Base-by-base conservation (phyloP, 2,888 invertebrate species). In the Cheilosia impressa region DNA sequence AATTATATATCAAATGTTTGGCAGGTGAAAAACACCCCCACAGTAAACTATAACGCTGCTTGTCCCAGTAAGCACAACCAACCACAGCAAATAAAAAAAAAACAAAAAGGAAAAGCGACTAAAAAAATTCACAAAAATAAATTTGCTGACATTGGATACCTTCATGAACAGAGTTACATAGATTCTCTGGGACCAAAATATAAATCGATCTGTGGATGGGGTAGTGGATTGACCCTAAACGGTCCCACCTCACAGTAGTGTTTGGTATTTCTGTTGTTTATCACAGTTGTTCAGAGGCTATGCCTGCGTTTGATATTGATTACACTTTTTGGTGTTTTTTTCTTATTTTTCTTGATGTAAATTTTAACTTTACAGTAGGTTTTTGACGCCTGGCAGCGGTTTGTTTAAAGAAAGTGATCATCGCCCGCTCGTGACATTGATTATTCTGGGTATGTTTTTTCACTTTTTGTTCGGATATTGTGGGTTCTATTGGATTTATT, bases 291-390 rank as follows among this genome's bases (percentile, higher is more conserved):
- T 55, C 38, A 55, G 27, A 38, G 75, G 57, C 57, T 50, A 66
- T 65, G 66, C 43, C 52, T 76, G 75, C 66, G 24, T 76, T 65
- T 66, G 76, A 65, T 66, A 66, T 66, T 76, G 66, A 76, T 66
- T 58, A 66, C 76, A 58, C 58, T 50, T 76, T 75, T 58, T 63
- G 45, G 41, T 24, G 47, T 6, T 41, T 52, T 34, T 45, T 57
- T 41, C 50, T 19, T 45, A 9, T 31, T 0, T 31, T 31, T 31
- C 31, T 38, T 43, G 27, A 7, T 63, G 53, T 45, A 63, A 63
- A 63, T 38, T 63, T 57, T 41, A 69, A 69, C 9, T 43, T 9
- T 58, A 38, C 34, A 38, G 4, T 2, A 24, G 50, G 57, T 57
- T 45, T 45, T 43, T 45, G 58, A 13, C 55, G 24, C 68, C 31